Percentiles rank a stretch among this genome's conserved stretches.
Conservation (phyloP, 1,140 invertebrate species). For the Panulirus ornatus region DNA sequence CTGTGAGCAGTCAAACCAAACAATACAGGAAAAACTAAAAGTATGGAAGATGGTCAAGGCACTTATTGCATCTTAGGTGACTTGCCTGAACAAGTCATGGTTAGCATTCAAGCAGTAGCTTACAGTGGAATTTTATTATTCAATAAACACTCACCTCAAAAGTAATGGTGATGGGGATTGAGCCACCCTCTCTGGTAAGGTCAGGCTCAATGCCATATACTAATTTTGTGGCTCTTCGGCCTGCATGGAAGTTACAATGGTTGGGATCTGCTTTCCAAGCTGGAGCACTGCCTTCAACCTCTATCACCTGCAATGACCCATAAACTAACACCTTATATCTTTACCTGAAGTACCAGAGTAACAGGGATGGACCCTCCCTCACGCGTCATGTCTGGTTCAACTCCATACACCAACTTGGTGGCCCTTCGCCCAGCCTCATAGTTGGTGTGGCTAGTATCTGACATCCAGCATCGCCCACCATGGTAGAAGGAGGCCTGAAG, state of each 20-base stretch:
- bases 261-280: conserved; percentile 93
- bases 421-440: conserved; percentile 93
- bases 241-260: conserved; percentile 94
- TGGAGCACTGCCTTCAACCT: conserved; percentile 71
- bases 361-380: conserved; percentile 98
- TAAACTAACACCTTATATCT: conserved; percentile 24
- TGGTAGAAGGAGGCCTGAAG: conserved; percentile 83
- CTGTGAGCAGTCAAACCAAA: no score
- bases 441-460: conserved; percentile 94
- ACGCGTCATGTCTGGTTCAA: conserved; percentile 95
- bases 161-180: conserved; percentile 96
- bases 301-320: conserved; percentile 69
- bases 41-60: no score
- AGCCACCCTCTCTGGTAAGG: conserved; percentile 96
- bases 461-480: conserved; percentile 93
- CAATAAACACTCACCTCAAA: conserved; percentile 81
- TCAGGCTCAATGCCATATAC: conserved; percentile 96
- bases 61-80: no score
- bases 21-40: no score
- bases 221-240: conserved; percentile 89
- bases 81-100: no score
- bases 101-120: no score
- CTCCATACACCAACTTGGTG: conserved; percentile 92
- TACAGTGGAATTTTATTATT: no score
- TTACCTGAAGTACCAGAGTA: conserved; percentile 88